A percentile compares a stretch with the other conserved stretches of the same genome.
Evolutionary conservation across 2,797 vertebrate species (phyloP).

Genomic region (Psittacula echo): DNA sequence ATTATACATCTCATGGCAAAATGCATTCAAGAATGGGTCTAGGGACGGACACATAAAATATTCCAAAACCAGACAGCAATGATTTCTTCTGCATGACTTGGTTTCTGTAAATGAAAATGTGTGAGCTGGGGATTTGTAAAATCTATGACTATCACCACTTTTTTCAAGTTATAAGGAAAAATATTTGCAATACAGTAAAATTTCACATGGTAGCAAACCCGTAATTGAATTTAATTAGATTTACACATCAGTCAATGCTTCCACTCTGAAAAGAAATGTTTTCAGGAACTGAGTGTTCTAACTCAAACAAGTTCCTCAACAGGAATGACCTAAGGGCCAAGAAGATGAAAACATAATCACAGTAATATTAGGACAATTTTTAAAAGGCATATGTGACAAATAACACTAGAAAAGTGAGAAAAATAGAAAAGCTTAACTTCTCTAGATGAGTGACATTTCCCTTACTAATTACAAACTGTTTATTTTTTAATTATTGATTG

Average conservation of each 20-base stretch:
- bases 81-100: slow-evolving; percentile 46
- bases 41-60: slow-evolving; percentile 51
- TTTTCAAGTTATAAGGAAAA: slow-evolving; percentile 43
- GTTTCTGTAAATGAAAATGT: slow-evolving; percentile 45
- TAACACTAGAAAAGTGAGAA: not conserved
- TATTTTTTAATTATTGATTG: slow-evolving; percentile 48
- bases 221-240: slow-evolving; percentile 52
- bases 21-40: slow-evolving; percentile 52
- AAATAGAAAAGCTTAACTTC: slow-evolving; percentile 36
- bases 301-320: slow-evolving; percentile 27
- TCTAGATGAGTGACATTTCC: slow-evolving; percentile 17
- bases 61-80: slow-evolving; percentile 22
- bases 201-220: not conserved
- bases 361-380: slow-evolving; percentile 36
- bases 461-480: slow-evolving; percentile 42
- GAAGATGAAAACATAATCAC: slow-evolving; percentile 29
- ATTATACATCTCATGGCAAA: slow-evolving; percentile 67
- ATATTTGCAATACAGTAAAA: slow-evolving; percentile 42
- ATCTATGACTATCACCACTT: not conserved
- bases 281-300: slow-evolving; percentile 31
- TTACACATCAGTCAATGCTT: slow-evolving; percentile 43
- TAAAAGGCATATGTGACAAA: slow-evolving; percentile 25
- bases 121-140: slow-evolving; percentile 40
- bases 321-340: slow-evolving; percentile 33
- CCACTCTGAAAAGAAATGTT: slow-evolving; percentile 38